Conservation (phyloP, 2,888 invertebrate species). For the Pachliopta kotzebuea region DNA sequence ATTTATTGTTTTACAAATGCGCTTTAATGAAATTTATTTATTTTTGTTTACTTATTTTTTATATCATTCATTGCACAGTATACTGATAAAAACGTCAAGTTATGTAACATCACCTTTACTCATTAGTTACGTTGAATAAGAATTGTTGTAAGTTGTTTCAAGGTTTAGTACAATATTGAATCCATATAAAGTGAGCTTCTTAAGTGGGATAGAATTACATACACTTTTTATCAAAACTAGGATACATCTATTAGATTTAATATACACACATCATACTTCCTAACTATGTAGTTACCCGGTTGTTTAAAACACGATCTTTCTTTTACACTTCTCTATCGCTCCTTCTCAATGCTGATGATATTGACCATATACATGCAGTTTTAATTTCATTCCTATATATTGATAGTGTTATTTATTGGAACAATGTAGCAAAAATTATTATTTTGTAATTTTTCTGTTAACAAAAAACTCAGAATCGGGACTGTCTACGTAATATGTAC, state of each 20-base stretch:
- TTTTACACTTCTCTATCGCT: too few relatives aligned
- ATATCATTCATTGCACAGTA: too few relatives aligned
- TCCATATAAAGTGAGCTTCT: not conserved
- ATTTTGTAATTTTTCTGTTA: not conserved
- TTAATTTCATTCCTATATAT: not conserved
- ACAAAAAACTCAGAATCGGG: not conserved
- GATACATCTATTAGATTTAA: not conserved
- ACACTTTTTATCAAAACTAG: not conserved
- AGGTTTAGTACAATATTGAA: slow-evolving; percentile 4
- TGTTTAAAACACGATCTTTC: too few relatives aligned
- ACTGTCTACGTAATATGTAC: slow-evolving; percentile 9
- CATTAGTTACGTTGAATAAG: not conserved
- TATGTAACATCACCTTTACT: not conserved
- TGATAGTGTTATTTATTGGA: not conserved
- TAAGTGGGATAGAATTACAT: not conserved
- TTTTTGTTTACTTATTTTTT: too few relatives aligned
- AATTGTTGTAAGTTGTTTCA: not conserved
- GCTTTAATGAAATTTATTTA: too few relatives aligned
- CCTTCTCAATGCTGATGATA: too few relatives aligned
- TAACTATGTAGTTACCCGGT: not conserved
- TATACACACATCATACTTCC: not conserved
- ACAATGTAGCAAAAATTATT: not conserved
- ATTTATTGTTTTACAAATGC: too few relatives aligned
- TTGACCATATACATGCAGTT: not conserved
- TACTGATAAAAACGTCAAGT: not conserved